phyloP scores from a whole-genome alignment of 2,888 invertebrate species.

The Sesamia inferens region DNA sequence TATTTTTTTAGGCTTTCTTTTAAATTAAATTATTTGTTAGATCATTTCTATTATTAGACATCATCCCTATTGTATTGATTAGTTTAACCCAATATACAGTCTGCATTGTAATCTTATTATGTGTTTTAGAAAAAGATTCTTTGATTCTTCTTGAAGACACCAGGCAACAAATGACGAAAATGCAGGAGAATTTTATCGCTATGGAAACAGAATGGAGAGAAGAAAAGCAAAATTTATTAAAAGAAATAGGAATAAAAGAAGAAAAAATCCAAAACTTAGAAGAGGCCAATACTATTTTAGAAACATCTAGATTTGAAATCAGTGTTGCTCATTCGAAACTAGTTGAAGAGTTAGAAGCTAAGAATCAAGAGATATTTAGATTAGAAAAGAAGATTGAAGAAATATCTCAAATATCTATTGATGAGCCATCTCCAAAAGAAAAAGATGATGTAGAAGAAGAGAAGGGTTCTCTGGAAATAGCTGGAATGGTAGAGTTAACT shows the following conservation, averaged over 20 bases:
- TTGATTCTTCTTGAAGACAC: slow-evolving; percentile 94
- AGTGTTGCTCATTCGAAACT: slow-evolving; percentile 89
- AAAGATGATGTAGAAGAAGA: slow-evolving; percentile 88
- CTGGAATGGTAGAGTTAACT: slow-evolving; percentile 82
- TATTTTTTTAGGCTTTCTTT: neutral
- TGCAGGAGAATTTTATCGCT: slow-evolving; percentile 94
- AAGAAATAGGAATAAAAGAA: slow-evolving; percentile 89
- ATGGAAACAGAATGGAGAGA: slow-evolving; percentile 93
- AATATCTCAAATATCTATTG: slow-evolving; percentile 65
- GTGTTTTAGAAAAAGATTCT: slow-evolving; percentile 91
- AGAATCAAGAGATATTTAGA: slow-evolving; percentile 83
- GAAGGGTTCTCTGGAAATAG: slow-evolving; percentile 89
- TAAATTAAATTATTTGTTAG: neutral
- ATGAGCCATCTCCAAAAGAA: slow-evolving; percentile 67
- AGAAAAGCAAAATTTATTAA: slow-evolving; percentile 90
- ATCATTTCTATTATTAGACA: neutral
- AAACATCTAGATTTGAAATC: slow-evolving; percentile 86
- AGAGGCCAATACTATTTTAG: slow-evolving; percentile 88
- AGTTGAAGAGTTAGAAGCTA: slow-evolving; percentile 86
- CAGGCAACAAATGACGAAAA: slow-evolving; percentile 94
- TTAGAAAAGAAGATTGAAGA: slow-evolving; percentile 78
- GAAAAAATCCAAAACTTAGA: slow-evolving; percentile 89
- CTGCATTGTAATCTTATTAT: slow-evolving; percentile 5
- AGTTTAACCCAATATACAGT: neutral
- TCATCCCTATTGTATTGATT: neutral